Conservation (phyloP, 1,140 invertebrate species). For the Telenomus remus region DNA sequence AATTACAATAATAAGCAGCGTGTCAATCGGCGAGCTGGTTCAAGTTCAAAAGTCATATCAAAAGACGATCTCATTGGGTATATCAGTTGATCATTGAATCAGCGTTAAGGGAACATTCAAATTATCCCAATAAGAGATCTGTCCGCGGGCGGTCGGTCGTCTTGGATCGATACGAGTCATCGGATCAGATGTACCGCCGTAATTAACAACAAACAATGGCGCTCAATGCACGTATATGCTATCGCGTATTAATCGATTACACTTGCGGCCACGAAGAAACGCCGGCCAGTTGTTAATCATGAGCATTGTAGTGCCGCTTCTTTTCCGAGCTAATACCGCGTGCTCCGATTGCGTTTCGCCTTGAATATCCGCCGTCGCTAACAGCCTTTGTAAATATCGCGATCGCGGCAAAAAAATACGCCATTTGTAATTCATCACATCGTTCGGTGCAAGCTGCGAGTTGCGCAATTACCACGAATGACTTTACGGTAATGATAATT, state of each 20-base stretch:
- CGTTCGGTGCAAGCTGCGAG: constrained; percentile 33
- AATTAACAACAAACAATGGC: constrained; percentile 62
- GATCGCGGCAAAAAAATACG: constrained; percentile 49
- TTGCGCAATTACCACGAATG: constrained; percentile 53
- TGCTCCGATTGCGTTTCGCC: constrained; percentile 50
- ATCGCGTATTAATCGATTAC: constrained; percentile 61
- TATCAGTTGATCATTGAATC: constrained; percentile 57
- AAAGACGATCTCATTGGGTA: constrained; percentile 23
- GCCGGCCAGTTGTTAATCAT: constrained; percentile 57
- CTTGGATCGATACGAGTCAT: constrained; percentile 51
- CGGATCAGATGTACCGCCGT: constrained; percentile 56
- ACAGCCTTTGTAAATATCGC: constrained; percentile 56
- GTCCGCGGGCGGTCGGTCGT: constrained; percentile 55
- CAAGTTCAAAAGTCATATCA: constrained; percentile 26
- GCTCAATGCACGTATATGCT: constrained; percentile 50
- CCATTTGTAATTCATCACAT: constrained; percentile 59
- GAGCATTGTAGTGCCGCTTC: constrained; percentile 33
- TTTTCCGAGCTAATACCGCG: constrained; percentile 16
- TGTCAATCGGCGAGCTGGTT: background rate
- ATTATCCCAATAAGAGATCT: constrained; percentile 50
- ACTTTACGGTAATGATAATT: constrained; percentile 55
- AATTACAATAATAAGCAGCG: background rate
- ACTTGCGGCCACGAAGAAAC: constrained; percentile 51
- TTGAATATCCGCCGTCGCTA: constrained; percentile 49
- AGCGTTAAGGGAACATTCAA: constrained; percentile 55